Base-by-base conservation (phyloP, 2,797 vertebrate species). In the Oryzias dopingdopingensis region DNA sequence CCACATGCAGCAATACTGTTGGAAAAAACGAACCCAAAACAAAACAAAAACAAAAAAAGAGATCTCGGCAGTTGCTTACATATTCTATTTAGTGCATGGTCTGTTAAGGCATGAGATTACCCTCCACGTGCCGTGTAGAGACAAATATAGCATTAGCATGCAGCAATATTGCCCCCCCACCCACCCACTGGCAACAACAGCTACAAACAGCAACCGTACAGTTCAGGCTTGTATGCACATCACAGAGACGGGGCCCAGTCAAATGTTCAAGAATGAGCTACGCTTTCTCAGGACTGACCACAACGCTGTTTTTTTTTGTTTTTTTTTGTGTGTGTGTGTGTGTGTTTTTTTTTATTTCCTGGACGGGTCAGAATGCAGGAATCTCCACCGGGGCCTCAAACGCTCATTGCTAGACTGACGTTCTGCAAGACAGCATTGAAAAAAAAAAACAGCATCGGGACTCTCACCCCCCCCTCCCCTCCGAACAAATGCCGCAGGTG, bases 41-140 rank as follows among this genome's bases (percentile, higher is more conserved):
- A 2, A 6, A 29, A 29, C 20, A 2, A 37, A 37, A 37, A 37
- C 32, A 49, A 49, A 7, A n/a, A 32, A 86, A 75, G 20, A 86
- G 86, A 88, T 86, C 78, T 84, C 74, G 84, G 87, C 88, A 88
- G 84, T 89, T 87, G 80, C 84, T 88, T 78, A 87, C 85, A 86
- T 87, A 80, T 82, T 85, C 74, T 82, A 49, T 87, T 86, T 86
- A 87, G 88, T 88, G 86, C 88, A 89, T 88, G 85, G 88, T 89
- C 86, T 88, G 84, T 85, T 90, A 89, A 91, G 87, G 88, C 87
- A 86, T 87, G 85, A 90, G 86, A 87, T 86, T 83, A 89, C 82
- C 84, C 87, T 88, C 82, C 87, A 82, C 81, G 80, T 88, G 81
- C 81, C 86, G 87, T 87, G 82, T 86, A 81, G 82, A 87, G 81